These are phyloP conservation scores for Serranus cabrilla DNA, from an alignment of 2,797 vertebrate species.

Conservation along the genomic window DNA sequence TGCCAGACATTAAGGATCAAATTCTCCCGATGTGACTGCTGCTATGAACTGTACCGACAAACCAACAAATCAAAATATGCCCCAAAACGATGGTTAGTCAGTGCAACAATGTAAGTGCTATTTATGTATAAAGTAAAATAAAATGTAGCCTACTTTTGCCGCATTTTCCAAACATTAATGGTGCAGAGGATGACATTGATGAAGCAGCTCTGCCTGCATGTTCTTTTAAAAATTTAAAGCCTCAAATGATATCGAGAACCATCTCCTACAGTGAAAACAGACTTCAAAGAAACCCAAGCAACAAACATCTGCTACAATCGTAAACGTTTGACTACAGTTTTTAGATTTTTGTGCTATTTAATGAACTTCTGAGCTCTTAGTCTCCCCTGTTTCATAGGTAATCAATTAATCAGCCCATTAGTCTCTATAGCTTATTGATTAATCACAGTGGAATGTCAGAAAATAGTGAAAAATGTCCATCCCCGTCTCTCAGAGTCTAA, in stretches of 20 bases:
- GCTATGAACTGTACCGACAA: not conserved
- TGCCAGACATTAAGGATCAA: not conserved
- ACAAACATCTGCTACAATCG: not conserved
- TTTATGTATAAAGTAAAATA: too few species aligned
- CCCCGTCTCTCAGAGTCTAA: too few species aligned
- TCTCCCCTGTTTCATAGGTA: too few species aligned
- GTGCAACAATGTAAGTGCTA: too few species aligned
- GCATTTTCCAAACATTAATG: not conserved
- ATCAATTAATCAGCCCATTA: too few species aligned
- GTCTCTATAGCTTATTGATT: too few species aligned
- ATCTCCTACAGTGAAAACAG: not conserved
- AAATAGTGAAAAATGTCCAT: too few species aligned
- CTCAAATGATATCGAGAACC: not conserved
- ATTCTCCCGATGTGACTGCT: not conserved
- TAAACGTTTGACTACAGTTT: not conserved
- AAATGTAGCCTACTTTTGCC: not conserved
- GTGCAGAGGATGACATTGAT: not conserved
- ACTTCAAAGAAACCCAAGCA: not conserved
- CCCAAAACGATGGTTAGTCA: not conserved
- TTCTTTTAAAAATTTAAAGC: not conserved
- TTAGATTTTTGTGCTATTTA: not conserved
- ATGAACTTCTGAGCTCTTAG: not conserved
- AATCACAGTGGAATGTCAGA: too few species aligned
- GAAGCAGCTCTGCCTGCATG: not conserved
- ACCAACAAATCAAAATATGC: not conserved